Evolutionary conservation across 2,888 invertebrate species (phyloP).

Genomic region (Malthinus flaveolus): DNA sequence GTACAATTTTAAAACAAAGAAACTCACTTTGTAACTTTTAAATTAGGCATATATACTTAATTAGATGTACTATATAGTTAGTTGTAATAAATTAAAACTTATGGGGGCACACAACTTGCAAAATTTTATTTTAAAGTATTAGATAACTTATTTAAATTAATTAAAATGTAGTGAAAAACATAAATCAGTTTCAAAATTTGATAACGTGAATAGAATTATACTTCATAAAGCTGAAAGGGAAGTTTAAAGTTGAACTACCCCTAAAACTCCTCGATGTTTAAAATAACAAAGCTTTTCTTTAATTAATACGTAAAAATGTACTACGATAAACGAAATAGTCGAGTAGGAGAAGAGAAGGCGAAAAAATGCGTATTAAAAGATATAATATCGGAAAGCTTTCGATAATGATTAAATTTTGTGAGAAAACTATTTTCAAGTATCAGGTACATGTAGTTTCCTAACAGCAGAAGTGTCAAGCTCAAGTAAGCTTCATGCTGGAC

Average conservation of each 20-base stretch:
- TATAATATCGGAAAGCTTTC: not conserved
- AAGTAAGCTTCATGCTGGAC: conserved; percentile 46
- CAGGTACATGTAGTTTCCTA: conserved; percentile 43
- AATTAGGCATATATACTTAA: not conserved
- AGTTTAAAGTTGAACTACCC: too few species aligned
- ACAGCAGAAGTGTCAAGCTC: conserved; percentile 44
- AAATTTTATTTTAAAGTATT: conserved; percentile 3
- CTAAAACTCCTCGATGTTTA: too few species aligned
- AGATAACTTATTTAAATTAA: not conserved
- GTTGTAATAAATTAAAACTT: not conserved
- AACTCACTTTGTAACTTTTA: not conserved
- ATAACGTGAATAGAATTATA: too few species aligned
- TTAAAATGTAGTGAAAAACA: too few species aligned
- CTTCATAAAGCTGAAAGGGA: too few species aligned
- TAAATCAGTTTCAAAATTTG: too few species aligned
- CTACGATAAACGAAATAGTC: not conserved
- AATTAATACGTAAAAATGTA: not conserved
- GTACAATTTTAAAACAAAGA: not conserved
- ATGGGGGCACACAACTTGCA: not conserved
- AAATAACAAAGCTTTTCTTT: not conserved
- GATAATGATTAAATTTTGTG: not conserved
- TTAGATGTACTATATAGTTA: not conserved
- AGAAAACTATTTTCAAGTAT: conserved; percentile 10
- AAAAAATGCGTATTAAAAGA: not conserved
- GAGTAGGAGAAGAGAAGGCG: not conserved